These are phyloP conservation scores for Apamea crenata DNA, from an alignment of 2,888 invertebrate species.

Conservation along the genomic window DNA sequence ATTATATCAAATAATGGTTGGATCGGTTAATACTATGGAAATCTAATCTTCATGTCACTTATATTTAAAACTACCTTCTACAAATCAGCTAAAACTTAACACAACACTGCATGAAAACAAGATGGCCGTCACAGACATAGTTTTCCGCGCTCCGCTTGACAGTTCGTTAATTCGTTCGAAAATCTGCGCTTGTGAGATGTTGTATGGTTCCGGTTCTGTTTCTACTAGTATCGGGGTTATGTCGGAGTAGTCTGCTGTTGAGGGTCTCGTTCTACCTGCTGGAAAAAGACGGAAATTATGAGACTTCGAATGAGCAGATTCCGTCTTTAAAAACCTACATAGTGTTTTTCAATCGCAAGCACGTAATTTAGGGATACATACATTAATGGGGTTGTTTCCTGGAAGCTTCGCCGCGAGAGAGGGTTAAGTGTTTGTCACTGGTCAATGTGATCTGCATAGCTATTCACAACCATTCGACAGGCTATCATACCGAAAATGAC, in stretches of 20 bases:
- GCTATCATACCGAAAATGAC: no score
- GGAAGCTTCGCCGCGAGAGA: background rate
- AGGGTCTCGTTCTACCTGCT: constrained; percentile 74
- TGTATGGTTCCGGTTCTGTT: constrained; percentile 75
- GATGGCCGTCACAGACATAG: constrained; percentile 68
- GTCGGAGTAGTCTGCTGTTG: constrained; percentile 82
- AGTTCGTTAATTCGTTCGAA: constrained; percentile 70
- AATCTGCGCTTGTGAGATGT: constrained; percentile 81
- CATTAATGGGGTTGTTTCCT: background rate
- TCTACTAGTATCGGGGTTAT: constrained; percentile 84
- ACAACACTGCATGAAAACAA: constrained; percentile 64
- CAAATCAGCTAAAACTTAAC: constrained; percentile 52
- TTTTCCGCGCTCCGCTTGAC: constrained; percentile 70
- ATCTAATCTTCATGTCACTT: no score
- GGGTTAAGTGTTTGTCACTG: background rate
- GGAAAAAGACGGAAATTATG: background rate
- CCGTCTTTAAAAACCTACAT: background rate
- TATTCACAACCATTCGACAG: no score
- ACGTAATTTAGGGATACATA: background rate
- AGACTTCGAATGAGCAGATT: background rate
- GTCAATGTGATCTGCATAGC: background rate
- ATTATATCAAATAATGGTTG: no score
- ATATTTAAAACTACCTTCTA: background rate
- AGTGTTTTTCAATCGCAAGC: background rate
- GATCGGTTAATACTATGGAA: background rate